Conservation (phyloP, 2,113 vertebrate genomes). For the Zosterops lateralis region DNA sequence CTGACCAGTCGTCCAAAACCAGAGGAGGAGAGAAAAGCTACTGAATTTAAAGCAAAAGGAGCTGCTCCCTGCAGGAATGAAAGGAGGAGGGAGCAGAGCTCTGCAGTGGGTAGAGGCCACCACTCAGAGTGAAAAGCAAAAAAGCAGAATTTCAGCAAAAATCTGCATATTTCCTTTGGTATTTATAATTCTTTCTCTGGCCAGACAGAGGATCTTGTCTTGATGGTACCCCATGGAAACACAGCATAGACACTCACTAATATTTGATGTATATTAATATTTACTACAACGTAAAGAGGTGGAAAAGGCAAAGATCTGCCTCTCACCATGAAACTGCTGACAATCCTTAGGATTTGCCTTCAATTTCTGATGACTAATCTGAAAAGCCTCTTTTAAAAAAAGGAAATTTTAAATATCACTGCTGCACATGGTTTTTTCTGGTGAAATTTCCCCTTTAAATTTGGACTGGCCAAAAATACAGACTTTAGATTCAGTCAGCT, state of each 20-base stretch:
- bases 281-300: not conserved
- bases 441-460: not conserved
- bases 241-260: fast-evolving
- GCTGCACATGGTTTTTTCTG: not conserved
- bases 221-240: not conserved
- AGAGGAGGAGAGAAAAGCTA: not conserved
- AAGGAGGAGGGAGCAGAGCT: not conserved
- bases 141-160: not conserved
- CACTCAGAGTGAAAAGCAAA: not conserved
- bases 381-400: not conserved
- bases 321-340: not conserved
- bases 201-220: not conserved
- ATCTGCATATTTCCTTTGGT: not conserved
- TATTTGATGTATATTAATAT: not conserved
- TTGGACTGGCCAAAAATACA: not conserved
- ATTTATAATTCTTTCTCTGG: not conserved
- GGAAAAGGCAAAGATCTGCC: not conserved
- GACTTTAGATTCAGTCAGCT: not conserved
- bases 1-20: not conserved
- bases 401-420: not conserved
- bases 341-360: not conserved
- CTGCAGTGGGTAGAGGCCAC: not conserved
- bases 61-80: fast-evolving
- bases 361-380: not conserved
- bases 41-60: not conserved